Evolutionary conservation across 1,140 invertebrate genomes (phyloP).

Genomic region (Sinonovacula constricta): DNA sequence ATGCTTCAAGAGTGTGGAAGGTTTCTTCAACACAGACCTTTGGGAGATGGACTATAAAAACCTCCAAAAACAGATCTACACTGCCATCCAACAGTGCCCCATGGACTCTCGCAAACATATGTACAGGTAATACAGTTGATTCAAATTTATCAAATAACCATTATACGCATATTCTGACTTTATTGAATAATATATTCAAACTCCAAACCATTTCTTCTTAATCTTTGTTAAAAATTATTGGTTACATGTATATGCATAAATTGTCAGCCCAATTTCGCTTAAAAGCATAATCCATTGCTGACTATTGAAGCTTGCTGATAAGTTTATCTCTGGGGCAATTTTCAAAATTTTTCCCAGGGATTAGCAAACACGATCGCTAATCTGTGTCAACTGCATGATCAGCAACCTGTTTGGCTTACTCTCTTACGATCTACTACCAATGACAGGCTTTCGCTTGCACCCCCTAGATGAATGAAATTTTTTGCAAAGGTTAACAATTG

Average conservation of each 20-base stretch:
- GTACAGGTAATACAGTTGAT: slow-evolving; percentile 67
- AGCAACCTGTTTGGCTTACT: too few species aligned
- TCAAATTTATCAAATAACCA: slow-evolving; percentile 75
- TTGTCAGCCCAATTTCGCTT: background rate
- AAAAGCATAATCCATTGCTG: background rate
- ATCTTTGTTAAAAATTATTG: too few species aligned
- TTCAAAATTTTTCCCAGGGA: too few species aligned
- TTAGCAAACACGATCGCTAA: too few species aligned
- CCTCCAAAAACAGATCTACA: slow-evolving; percentile 82
- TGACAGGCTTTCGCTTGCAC: too few species aligned
- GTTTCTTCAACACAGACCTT: slow-evolving; percentile 83
- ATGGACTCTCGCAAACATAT: slow-evolving; percentile 82
- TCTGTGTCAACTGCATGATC: too few species aligned
- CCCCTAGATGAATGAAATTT: too few species aligned
- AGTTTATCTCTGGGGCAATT: too few species aligned
- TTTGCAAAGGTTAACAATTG: too few species aligned
- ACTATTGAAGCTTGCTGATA: background rate
- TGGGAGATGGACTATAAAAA: slow-evolving; percentile 83
- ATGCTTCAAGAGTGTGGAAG: slow-evolving; percentile 82
- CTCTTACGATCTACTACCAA: too few species aligned
- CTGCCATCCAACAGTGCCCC: slow-evolving; percentile 81
- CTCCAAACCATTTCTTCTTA: too few species aligned
- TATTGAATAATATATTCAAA: too few species aligned
- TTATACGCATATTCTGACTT: slow-evolving; percentile 78
- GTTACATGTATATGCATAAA: slow-evolving; percentile 9